Evolutionary conservation across 1,140 invertebrate species (phyloP).

Genomic region (Drosophila ohnishii): DNA sequence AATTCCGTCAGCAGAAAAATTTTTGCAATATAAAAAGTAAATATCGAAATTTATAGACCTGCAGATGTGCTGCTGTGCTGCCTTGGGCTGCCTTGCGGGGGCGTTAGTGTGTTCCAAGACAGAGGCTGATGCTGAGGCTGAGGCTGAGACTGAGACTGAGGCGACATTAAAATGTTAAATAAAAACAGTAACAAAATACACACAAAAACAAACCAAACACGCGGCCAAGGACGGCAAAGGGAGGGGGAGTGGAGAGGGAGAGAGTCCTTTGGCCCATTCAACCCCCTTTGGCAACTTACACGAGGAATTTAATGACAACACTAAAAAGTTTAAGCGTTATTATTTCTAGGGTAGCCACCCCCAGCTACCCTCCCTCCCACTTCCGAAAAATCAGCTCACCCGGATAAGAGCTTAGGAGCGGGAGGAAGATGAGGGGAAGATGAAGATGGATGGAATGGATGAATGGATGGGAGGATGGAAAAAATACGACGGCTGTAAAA

Average conservation of each 20-base stretch:
- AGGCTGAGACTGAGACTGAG: slow-evolving; percentile 48
- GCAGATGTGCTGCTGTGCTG: slow-evolving; percentile 60
- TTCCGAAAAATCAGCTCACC: slow-evolving; percentile 63
- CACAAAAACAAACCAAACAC: slow-evolving; percentile 66
- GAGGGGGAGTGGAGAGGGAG: background rate
- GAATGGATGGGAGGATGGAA: slow-evolving; percentile 42
- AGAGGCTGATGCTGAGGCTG: background rate
- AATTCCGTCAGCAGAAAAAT: slow-evolving; percentile 83
- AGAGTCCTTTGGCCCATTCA: background rate
- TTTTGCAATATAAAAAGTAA: slow-evolving; percentile 83
- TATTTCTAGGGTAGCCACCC: slow-evolving; percentile 78
- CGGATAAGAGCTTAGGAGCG: slow-evolving; percentile 68
- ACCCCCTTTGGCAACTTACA: slow-evolving; percentile 73
- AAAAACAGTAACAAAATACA: slow-evolving; percentile 80
- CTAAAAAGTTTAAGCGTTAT: slow-evolving; percentile 83
- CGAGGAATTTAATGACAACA: slow-evolving; percentile 83
- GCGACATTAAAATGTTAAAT: slow-evolving; percentile 82
- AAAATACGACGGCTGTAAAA: slow-evolving; percentile 83
- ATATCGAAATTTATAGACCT: slow-evolving; percentile 83
- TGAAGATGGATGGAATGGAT: slow-evolving; percentile 25
- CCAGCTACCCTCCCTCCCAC: background rate
- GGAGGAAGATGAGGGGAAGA: slow-evolving; percentile 17
- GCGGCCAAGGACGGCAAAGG: slow-evolving; percentile 16
- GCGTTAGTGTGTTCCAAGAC: slow-evolving; percentile 42
- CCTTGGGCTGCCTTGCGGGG: background rate